Evolutionary conservation across 2,113 vertebrate genomes (phyloP).

Genomic region (Alethe castanea): DNA sequence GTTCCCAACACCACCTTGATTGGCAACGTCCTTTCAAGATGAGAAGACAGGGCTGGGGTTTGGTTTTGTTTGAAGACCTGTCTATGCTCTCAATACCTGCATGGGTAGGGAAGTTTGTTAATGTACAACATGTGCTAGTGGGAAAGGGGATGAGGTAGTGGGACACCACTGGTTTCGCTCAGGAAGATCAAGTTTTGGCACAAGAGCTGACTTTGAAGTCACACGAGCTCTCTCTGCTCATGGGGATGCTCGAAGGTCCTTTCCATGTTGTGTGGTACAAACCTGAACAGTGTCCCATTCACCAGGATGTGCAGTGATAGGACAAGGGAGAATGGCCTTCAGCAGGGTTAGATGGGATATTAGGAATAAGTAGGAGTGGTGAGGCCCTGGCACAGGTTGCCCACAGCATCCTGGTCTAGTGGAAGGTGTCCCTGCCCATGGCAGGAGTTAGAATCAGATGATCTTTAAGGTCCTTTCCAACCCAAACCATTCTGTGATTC

Average conservation of each 20-base stretch:
- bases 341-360: neutral
- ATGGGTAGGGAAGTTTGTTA: neutral
- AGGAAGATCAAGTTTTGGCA: neutral
- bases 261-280: neutral
- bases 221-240: rapidly evolving
- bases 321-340: neutral
- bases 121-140: rapidly evolving
- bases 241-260: neutral
- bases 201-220: neutral
- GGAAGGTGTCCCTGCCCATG: neutral
- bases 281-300: neutral
- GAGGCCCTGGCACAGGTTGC: neutral
- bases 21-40: rapidly evolving
- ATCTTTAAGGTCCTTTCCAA: neutral
- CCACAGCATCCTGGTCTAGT: neutral
- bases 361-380: neutral
- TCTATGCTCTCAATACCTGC: neutral
- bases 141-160: neutral
- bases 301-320: neutral
- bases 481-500: neutral
- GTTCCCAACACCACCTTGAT: neutral
- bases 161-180: neutral
- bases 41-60: neutral
- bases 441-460: neutral
- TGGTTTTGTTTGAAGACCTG: neutral